phyloP scores from a whole-genome alignment of 2,113 vertebrate genomes.

The Xiphophorus hellerii region DNA sequence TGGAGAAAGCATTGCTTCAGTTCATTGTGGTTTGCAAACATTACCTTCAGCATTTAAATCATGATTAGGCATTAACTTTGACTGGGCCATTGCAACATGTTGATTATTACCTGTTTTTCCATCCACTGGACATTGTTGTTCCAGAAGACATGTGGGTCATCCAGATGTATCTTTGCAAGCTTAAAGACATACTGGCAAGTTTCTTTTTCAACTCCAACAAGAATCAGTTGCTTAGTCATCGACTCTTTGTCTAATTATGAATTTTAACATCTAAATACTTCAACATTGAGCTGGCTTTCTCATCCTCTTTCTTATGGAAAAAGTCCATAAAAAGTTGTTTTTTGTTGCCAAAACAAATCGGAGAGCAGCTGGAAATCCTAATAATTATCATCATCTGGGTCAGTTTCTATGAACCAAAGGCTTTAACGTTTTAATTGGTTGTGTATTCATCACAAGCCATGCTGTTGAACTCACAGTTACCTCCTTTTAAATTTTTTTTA shows the following conservation, averaged over 20 bases:
- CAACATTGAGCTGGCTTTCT: no score
- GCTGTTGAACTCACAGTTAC: slow-evolving; percentile 82
- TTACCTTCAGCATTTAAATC: no score
- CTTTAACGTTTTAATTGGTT: neutral
- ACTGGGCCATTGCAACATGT: neutral
- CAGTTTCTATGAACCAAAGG: neutral
- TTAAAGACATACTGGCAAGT: neutral
- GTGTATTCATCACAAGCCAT: neutral
- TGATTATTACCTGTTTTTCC: neutral
- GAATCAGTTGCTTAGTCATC: no score
- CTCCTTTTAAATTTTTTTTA: slow-evolving; percentile 64
- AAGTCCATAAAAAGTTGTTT: no score
- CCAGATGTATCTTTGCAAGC: neutral
- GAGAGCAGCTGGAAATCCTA: no score
- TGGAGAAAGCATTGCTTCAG: neutral
- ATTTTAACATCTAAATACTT: no score
- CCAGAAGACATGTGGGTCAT: neutral
- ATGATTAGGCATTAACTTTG: neutral
- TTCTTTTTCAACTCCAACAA: no score
- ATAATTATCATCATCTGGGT: no score
- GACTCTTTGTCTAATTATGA: no score
- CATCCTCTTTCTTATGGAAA: no score
- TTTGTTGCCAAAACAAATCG: no score
- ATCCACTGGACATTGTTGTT: neutral
- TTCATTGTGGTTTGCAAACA: neutral